Evolutionary conservation across 2,797 vertebrate genomes (phyloP).

Genomic region (Brotula barbata): DNA sequence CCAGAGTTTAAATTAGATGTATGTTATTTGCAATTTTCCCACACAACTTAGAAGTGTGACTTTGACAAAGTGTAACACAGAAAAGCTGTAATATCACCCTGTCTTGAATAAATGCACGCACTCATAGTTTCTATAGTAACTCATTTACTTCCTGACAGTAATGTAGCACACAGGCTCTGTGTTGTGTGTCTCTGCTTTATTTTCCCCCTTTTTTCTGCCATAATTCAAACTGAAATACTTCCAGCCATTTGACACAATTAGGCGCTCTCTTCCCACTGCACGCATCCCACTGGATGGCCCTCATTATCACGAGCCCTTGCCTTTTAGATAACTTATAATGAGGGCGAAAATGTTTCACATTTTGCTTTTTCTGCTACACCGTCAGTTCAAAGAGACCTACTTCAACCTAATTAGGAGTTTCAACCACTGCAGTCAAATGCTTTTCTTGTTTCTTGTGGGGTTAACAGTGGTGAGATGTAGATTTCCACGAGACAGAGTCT

Average conservation of each 20-base stretch:
- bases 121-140: slow-evolving; percentile 49
- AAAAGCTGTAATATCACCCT: slow-evolving; percentile 7
- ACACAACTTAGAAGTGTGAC: slow-evolving; percentile 31
- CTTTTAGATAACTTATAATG: slow-evolving; percentile 81
- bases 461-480: slow-evolving; percentile 68
- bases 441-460: slow-evolving; percentile 71
- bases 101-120: slow-evolving; percentile 37
- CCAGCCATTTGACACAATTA: slow-evolving; percentile 81
- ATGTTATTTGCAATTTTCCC: slow-evolving; percentile 14
- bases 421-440: slow-evolving; percentile 71
- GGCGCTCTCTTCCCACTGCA: slow-evolving; percentile 70
- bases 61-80: slow-evolving; percentile 30
- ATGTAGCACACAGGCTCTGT: slow-evolving; percentile 44
- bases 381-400: slow-evolving; percentile 77
- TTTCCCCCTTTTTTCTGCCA: slow-evolving; percentile 56
- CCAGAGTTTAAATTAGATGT: slow-evolving; percentile 29
- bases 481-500: slow-evolving; percentile 62
- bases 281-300: slow-evolving; percentile 74
- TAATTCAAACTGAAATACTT: slow-evolving; percentile 78
- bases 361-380: slow-evolving; percentile 76
- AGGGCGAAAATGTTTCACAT: slow-evolving; percentile 79
- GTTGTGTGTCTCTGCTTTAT: slow-evolving; percentile 56
- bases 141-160: slow-evolving; percentile 65
- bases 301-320: slow-evolving; percentile 78
- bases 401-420: slow-evolving; percentile 79